Percentiles rank a stretch among this genome's conserved stretches.
phyloP scores from a whole-genome alignment of 2,888 invertebrate species.

The Portevinia maculata region DNA sequence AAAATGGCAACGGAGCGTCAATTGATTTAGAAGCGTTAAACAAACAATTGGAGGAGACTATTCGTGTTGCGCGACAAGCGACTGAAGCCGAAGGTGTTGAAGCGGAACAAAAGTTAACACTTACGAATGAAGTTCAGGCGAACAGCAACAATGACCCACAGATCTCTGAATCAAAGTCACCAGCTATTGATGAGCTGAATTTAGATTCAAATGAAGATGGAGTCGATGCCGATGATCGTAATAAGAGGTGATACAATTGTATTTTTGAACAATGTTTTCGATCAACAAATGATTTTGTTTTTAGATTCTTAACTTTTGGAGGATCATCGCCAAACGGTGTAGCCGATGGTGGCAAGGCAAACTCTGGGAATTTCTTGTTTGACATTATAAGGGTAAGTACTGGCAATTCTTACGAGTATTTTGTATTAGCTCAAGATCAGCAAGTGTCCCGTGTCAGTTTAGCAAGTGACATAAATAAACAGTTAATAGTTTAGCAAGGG shows the following conservation, averaged over 20 bases:
- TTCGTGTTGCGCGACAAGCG: constrained; percentile 82
- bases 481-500: too few species aligned
- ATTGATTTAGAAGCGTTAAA: constrained; percentile 82
- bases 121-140: constrained; percentile 79
- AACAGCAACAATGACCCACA: constrained; percentile 80
- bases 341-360: constrained; percentile 85
- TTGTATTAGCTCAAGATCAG: too few species aligned
- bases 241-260: constrained; percentile 85
- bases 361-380: constrained; percentile 94
- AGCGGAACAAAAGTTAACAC: constrained; percentile 79
- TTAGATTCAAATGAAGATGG: constrained; percentile 88
- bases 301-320: constrained; percentile 82
- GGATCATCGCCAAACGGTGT: constrained; percentile 83
- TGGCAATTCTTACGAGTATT: too few species aligned
- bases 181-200: constrained; percentile 88
- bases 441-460: too few species aligned
- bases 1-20: constrained; percentile 78
- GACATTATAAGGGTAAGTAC: constrained; percentile 93
- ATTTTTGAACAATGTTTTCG: background rate
- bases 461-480: too few species aligned
- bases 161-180: constrained; percentile 86
- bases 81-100: constrained; percentile 81
- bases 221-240: constrained; percentile 90
- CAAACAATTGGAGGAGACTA: constrained; percentile 82
- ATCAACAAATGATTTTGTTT: background rate